Evolutionary conservation across 2,888 invertebrate genomes (phyloP), one percentile per base, ranked within the genome.

Genomic region (Hermaeophaga mercurialis): DNA sequence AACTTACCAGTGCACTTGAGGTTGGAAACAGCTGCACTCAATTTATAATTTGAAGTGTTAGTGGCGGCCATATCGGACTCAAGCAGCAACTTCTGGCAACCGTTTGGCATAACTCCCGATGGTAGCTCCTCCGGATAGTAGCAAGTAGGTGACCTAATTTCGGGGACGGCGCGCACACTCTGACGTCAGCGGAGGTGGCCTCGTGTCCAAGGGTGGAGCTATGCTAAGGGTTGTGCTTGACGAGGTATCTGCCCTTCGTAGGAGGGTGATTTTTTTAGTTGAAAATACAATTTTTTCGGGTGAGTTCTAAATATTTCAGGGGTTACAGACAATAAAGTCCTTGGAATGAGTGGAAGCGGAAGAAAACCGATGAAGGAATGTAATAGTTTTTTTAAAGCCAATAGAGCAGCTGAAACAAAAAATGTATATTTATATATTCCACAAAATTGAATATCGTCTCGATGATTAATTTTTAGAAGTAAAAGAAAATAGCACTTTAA

Each of bases 81-180:
- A 67, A 65, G 69, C 70, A 71, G 70, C 61, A 66, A 68, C 70
- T 73, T 69, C 69, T 71, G 74, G 71, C 70, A 66, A 71, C 73
- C 69, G 71, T 70, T 66, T 70, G 59, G 58, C 65, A 59, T 63
- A 55, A 50, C 34, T 52, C 56, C 41, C 48, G 57, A 47, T 69
- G 70, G 68, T 65, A 65, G 68, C 71, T 70, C 54, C 59, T 56
- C 54, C 54, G 49, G 63, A 67, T 68, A 75, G 75, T 76, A 75
- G 73, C 67, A 59, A 55, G 67, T 70, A 70, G 77, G 73, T 77
- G 76, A 78, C 78, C 77, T 62, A 77, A 59, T 73, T 75, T 61
- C 61, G 62, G 56, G 63, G 62, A 63, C 64, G 67, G 70, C 70
- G 73, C 74, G 73, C 73, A 73, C 72, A 70, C 65, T 59, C 64